Base-by-base conservation (phyloP, 2,888 invertebrate species). In the Tipula confusa region DNA sequence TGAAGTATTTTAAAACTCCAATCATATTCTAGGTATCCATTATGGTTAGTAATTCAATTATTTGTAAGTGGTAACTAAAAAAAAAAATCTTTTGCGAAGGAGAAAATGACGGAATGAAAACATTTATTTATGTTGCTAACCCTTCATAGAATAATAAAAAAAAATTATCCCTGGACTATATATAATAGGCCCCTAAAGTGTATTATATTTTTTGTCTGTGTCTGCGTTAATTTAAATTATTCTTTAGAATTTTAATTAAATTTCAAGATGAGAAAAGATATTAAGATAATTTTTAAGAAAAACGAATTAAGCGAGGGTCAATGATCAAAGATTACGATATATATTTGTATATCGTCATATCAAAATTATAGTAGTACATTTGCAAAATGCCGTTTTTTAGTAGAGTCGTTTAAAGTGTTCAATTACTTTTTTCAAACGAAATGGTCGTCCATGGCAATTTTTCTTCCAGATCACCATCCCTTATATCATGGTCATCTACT, bases 291-390 rank as follows among this genome's bases (percentile, higher is more conserved):
- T 64, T 64, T 9, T 64, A 64, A 64, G 24, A 64, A 24, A 64
- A 64, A 64, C 64, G 64, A 64, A 64, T 64, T 64, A 64, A 24
- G 64, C 24, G 24, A 64, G 64, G 64, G 64, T 64, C 64, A 64
- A 64, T 24, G 64, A 64, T 64, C 64, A 64, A 64, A 64, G 1
- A 24, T 64, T 64, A 64, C 9, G 64, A 64, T 43, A 15, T n/a
- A n/a, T n/a, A n/a, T n/a, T n/a, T n/a, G n/a, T n/a, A n/a, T n/a
- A n/a, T n/a, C n/a, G n/a, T n/a, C n/a, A n/a, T n/a, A n/a, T n/a
- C n/a, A n/a, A n/a, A n/a, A n/a, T n/a, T n/a, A n/a, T n/a, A n/a
- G n/a, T n/a, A n/a, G n/a, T n/a, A n/a, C n/a, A n/a, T n/a, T n/a
- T n/a, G n/a, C n/a, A n/a, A n/a, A n/a, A n/a, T n/a, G n/a, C n/a